These are phyloP conservation scores for Bombus sylvicola DNA, from an alignment of 1,140 invertebrate species.

Conservation along the genomic window DNA sequence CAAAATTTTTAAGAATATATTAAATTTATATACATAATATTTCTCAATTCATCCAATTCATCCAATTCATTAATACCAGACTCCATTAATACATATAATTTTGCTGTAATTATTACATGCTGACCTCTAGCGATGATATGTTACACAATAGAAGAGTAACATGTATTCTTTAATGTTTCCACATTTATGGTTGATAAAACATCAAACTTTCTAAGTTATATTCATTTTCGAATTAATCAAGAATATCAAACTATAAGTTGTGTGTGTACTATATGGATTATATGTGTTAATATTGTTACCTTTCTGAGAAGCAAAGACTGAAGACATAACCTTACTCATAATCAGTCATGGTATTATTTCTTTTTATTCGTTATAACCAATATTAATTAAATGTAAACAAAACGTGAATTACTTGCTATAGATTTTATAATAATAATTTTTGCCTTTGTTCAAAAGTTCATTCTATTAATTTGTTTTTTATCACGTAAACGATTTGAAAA, in stretches of 20 bases:
- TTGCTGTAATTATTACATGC: neutral
- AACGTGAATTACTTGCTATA: neutral
- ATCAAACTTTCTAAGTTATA: neutral
- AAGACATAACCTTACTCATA: constrained; percentile 13
- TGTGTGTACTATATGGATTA: neutral
- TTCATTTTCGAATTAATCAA: neutral
- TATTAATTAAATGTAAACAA: neutral
- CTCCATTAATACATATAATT: neutral
- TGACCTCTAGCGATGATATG: constrained; percentile 7
- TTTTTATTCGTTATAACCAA: neutral
- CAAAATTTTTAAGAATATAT: neutral
- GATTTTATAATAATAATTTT: neutral
- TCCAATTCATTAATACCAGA: neutral
- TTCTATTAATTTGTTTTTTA: neutral
- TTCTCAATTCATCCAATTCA: neutral
- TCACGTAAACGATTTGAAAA: neutral
- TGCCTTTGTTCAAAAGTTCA: neutral
- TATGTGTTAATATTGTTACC: neutral
- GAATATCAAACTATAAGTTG: neutral
- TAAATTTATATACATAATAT: neutral
- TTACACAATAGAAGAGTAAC: neutral
- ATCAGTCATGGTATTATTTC: constrained; percentile 10
- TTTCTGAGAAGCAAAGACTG: neutral
- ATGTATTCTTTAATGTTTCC: neutral
- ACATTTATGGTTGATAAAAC: neutral